Base-by-base conservation (phyloP, 1,140 invertebrate genomes). In the Atta colombica region DNA sequence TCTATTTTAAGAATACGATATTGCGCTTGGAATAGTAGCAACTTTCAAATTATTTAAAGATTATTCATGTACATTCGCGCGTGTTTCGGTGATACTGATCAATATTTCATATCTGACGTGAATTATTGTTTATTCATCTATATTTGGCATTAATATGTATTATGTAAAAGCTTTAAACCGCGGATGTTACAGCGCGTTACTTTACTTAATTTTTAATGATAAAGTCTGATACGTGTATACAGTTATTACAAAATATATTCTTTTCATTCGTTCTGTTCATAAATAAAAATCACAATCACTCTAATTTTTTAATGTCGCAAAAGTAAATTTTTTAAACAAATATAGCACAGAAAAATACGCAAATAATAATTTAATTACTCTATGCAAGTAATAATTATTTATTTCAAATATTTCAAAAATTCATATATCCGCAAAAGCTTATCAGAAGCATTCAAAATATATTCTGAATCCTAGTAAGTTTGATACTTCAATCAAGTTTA, bases 21-120 rank as follows among this genome's bases (percentile, higher is more conserved):
- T 68, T 14, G 49, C 28, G 28, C 35, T 53, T n/a, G 28, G 4
- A 21, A 71, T 55, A 69, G 39, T 21, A 18, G 12, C n/a, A 39
- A 68, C 21, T 3, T 14, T 18, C 14, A 39, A 8, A 39, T 71
- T 81, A 71, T 81, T 71, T 69, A 55, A 69, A 39, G 39, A 71
- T 69, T 69, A 28, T 77, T 45, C 39, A 16, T 65, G 35, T 55
- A 58, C 16, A 18, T 45, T 45, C 39, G 39, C 39, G 8, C 39
- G 2, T 16, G 8, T 55, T 55, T 39, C 2, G 51, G n/a, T n/a
- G 35, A 51, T 49, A 25, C 18, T 16, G 53, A 49, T 66, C 28
- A 31, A 49, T 31, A 18, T 55, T 78, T 81, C n/a, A 55, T 5
- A 10, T 28, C 16, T 12, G 60, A 49, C 39, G 25, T n/a, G 7